Evolutionary conservation across 92 coral and sea anemone genomes (phyloP).

Genomic region (Nematostella vectensis): DNA sequence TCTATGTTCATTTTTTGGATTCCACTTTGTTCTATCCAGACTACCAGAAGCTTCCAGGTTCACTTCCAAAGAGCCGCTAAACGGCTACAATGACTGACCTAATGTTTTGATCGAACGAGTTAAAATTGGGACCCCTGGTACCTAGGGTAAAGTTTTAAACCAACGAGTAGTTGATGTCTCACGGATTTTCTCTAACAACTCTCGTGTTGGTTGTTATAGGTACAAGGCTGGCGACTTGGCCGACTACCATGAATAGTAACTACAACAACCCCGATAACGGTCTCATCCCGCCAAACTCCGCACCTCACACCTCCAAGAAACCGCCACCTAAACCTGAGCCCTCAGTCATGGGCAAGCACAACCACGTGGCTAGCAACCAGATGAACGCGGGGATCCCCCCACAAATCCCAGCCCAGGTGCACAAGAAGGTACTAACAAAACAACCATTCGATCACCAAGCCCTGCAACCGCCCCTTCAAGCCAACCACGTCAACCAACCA

Average conservation of each 20-base stretch:
- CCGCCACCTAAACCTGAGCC: constrained; percentile 54
- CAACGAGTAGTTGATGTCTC: no score
- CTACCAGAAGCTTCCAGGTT: no score
- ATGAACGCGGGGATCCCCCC: constrained; percentile 6
- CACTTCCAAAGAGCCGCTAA: no score
- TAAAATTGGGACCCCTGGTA: no score
- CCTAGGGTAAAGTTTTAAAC: no score
- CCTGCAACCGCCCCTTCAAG: constrained; percentile 25
- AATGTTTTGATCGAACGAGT: no score
- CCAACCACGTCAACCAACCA: constrained; percentile 70
- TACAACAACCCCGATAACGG: constrained; percentile 51
- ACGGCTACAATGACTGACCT: no score
- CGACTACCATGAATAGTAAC: constrained; percentile 21
- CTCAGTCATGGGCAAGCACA: constrained; percentile 52
- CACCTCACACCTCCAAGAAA: constrained; percentile 33
- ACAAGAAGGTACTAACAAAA: constrained; percentile 58
- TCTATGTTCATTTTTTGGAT: no score
- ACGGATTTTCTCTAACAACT: no score
- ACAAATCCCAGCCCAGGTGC: constrained; percentile 49
- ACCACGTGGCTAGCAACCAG: constrained; percentile 51
- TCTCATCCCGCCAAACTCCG: constrained; percentile 40
- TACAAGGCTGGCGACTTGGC: constrained; percentile 34
- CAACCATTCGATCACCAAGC: constrained; percentile 43
- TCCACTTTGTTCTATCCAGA: no score
- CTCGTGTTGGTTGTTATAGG: no score